phyloP scores from a whole-genome alignment of 2,888 invertebrate genomes.

The Epinotia ramella region DNA sequence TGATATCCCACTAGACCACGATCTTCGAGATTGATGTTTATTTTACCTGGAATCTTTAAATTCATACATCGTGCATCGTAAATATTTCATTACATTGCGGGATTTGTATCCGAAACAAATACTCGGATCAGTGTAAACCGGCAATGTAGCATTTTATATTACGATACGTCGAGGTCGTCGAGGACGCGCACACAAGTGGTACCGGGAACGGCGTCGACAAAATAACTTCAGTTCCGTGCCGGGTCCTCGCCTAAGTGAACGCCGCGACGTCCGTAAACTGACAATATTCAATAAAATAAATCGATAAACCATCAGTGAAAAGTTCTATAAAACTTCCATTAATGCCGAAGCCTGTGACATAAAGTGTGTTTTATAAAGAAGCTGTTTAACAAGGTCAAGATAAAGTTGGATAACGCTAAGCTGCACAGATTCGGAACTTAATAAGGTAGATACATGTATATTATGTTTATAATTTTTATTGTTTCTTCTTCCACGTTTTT shows the following conservation, averaged over 20 bases:
- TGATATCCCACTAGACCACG: constrained; percentile 71
- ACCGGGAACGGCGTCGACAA: constrained; percentile 63
- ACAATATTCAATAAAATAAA: constrained; percentile 34
- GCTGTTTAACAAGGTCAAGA: constrained; percentile 35
- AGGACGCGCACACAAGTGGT: constrained; percentile 50
- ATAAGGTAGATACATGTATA: constrained; percentile 44
- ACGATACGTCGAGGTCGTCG: constrained; percentile 54
- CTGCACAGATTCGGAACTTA: constrained; percentile 54
- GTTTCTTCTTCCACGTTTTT: constrained; percentile 34
- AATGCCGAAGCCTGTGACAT: constrained; percentile 13
- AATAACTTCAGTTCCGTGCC: constrained; percentile 76
- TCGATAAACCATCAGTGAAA: constrained; percentile 43
- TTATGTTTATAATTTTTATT: constrained; percentile 28
- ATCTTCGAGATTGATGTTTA: constrained; percentile 59
- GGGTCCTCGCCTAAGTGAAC: constrained; percentile 69
- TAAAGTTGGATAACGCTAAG: constrained; percentile 52
- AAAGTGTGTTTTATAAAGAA: constrained; percentile 44
- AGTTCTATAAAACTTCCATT: constrained; percentile 27
- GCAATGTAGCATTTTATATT: constrained; percentile 61
- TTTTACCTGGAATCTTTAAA: constrained; percentile 48
- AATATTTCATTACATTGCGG: constrained; percentile 51
- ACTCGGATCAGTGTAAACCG: constrained; percentile 43
- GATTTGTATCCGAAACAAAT: neutral
- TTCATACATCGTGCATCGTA: neutral
- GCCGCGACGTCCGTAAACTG: constrained; percentile 51